phyloP scores from a whole-genome alignment of 2,888 invertebrate genomes.

The Drosophila buzzatii region DNA sequence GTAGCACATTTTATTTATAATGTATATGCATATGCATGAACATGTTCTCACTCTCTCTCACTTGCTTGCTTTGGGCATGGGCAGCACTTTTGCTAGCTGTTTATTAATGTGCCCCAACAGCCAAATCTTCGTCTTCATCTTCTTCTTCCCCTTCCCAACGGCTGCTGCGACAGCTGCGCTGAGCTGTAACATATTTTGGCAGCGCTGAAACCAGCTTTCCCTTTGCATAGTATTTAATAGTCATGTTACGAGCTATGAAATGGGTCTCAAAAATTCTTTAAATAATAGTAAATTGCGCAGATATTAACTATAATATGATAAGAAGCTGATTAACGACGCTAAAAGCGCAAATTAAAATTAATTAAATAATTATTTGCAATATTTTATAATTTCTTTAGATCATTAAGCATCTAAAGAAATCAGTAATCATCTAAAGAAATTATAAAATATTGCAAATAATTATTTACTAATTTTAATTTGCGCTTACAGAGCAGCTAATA shows the following conservation, averaged over 20 bases:
- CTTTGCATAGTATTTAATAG: conserved; percentile 13
- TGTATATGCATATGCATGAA: conserved; percentile 67
- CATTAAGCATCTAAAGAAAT: no score
- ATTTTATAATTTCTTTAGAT: no score
- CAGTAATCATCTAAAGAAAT: no score
- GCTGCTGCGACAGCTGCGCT: conserved; percentile 40
- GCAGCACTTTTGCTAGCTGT: conserved; percentile 54
- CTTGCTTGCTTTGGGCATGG: conserved; percentile 12
- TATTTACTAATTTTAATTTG: no score
- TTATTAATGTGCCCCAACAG: conserved; percentile 50
- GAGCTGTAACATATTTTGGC: conserved; percentile 29
- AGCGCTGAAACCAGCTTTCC: conserved; percentile 8
- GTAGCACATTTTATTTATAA: conserved; percentile 56
- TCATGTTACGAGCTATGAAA: background rate
- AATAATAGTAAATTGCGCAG: background rate
- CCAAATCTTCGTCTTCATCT: conserved; percentile 28
- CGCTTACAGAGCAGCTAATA: no score
- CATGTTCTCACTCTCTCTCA: conserved; percentile 25
- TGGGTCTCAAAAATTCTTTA: background rate
- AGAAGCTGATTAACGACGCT: no score
- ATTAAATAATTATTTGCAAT: no score
- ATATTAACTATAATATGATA: no score
- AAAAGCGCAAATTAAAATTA: no score
- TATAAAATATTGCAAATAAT: no score
- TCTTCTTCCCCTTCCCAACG: background rate